Base-by-base conservation (phyloP, 2,113 vertebrate genomes). In the Dipodomys spectabilis region DNA sequence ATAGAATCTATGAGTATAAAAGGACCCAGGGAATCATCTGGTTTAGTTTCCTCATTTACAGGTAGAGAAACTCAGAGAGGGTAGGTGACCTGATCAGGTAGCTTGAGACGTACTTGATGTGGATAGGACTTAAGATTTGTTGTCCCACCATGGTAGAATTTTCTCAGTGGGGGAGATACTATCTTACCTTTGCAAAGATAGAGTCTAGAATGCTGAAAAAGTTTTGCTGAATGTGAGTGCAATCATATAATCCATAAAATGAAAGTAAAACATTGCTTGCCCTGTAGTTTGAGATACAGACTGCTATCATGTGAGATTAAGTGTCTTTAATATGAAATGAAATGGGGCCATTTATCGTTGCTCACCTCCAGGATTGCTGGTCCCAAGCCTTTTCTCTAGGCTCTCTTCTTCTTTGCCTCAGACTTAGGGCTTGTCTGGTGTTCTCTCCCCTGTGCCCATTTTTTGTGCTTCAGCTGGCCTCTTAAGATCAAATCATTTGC, bases 181-280 rank as follows among this genome's bases (percentile, higher is more conserved):
- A 71, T 81, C 32, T 75, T 94, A 71, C 15, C 78, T 94, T 92
- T 86, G 53, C 75, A 94, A 30, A 85, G 19, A 6, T 79, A 39
- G 85, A 68, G 53, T 62, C 84, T 90, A 72, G 32, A 82, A 5
- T 93, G 25, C 32, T 39, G 19, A 62, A 53, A 30, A 72, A 45
- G 30, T 94, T 80, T 25, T 93, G 4, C 78, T 85, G 69, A 85
- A 35, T 82, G 8, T 79, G 15, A 74, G 25, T 79, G 88, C 39
- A 28, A 53, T 75, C 49, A 75, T 67, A 71, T 79, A 82, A 72
- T 86, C 60, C 44, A n/a, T 82, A 60, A 60, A 95, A 57, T 78
- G 27, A 90, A 88, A 84, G 22, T 80, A 80, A 91, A 20, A 69
- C 11, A 6, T 74, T 84, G 53, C 23, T 69, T 84, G 53, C 23